These are phyloP conservation scores for Cyanoderma ruficeps DNA, from an alignment of 2,113 vertebrate genomes.

Conservation along the genomic window DNA sequence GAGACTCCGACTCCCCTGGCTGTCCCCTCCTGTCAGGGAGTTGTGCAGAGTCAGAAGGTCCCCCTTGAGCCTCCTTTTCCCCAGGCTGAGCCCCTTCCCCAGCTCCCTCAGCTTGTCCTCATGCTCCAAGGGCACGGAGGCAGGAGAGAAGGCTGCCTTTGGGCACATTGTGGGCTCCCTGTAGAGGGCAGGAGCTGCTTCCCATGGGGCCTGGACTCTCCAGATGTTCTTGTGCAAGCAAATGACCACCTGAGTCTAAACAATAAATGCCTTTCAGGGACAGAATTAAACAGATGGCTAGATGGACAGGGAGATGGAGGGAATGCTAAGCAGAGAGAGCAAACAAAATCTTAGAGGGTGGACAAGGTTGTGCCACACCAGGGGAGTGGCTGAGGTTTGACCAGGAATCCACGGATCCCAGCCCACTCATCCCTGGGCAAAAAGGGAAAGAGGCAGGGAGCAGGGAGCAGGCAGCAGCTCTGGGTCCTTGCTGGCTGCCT, in stretches of 20 bases:
- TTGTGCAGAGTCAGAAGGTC: background rate
- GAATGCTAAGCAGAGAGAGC: background rate
- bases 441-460: background rate
- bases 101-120: background rate
- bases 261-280: background rate
- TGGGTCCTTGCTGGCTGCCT: background rate
- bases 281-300: background rate
- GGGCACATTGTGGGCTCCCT: background rate
- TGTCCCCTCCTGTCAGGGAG: background rate
- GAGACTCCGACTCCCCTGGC: accelerated
- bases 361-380: accelerated
- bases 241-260: background rate
- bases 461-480: background rate
- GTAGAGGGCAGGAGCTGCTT: background rate
- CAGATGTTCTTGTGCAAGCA: background rate
- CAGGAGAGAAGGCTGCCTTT: background rate
- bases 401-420: accelerated
- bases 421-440: background rate
- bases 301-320: background rate
- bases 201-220: background rate
- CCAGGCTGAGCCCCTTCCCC: background rate
- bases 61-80: background rate
- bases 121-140: background rate
- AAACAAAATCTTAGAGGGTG: background rate
- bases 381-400: background rate